Conservation (phyloP, 2,888 invertebrate genomes). For the Dicycla oo region DNA sequence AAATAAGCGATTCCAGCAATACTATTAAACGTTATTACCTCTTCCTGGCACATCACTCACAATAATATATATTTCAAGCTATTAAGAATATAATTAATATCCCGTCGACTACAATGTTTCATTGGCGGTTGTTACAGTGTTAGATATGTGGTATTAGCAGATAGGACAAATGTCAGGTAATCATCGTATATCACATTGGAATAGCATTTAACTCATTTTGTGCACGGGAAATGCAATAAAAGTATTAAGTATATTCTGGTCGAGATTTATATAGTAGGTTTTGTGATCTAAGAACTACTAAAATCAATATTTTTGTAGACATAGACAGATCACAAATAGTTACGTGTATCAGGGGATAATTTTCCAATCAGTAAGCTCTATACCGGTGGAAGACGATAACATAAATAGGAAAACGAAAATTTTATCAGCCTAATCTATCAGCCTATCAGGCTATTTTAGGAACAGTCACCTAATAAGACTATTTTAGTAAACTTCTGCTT, state of each 20-base stretch:
- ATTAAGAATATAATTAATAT: conserved; percentile 58
- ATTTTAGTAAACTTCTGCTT: too few relatives aligned
- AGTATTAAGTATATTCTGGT: conserved; percentile 37
- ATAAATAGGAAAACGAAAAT: too few relatives aligned
- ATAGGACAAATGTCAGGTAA: conserved; percentile 57
- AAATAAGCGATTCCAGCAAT: conserved; percentile 35
- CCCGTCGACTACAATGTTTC: conserved; percentile 54
- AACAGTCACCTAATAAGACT: too few relatives aligned
- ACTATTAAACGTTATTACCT: conserved; percentile 38
- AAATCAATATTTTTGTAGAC: neutral
- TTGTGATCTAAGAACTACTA: conserved; percentile 1
- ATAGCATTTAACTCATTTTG: conserved; percentile 33
- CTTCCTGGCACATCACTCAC: conserved; percentile 42
- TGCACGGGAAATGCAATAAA: conserved; percentile 38
- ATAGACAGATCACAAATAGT: too few relatives aligned
- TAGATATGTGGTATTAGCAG: conserved; percentile 14
- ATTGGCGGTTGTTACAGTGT: conserved; percentile 18
- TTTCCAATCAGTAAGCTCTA: too few relatives aligned
- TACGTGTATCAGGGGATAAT: too few relatives aligned
- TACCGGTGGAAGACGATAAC: too few relatives aligned
- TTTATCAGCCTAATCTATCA: too few relatives aligned
- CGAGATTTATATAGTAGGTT: conserved; percentile 18
- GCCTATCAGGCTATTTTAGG: too few relatives aligned
- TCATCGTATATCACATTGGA: conserved; percentile 48
- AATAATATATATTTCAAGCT: conserved; percentile 50